These are phyloP conservation scores for Chelidonichthys spinosus DNA, from an alignment of 2,797 vertebrate genomes.

Conservation along the genomic window DNA sequence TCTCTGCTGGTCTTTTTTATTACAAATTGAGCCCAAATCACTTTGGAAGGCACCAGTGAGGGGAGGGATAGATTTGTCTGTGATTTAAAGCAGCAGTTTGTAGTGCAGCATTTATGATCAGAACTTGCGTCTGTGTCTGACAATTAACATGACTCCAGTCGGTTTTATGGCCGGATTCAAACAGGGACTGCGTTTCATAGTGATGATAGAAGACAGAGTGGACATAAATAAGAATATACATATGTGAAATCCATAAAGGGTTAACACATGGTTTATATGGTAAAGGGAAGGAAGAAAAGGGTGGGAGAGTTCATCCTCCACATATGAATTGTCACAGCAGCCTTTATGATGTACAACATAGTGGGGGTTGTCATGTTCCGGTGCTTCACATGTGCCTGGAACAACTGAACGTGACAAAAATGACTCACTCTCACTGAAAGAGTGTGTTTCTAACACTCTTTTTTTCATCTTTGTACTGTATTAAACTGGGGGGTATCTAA, in stretches of 20 bases:
- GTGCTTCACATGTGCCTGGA: conserved; percentile 48
- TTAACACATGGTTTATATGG: conserved; percentile 70
- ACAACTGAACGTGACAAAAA: conserved; percentile 47
- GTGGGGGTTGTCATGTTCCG: conserved; percentile 51
- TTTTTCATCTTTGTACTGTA: conserved; percentile 7
- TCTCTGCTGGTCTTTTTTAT: conserved; percentile 79
- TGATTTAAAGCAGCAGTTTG: conserved; percentile 83
- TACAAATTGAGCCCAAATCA: conserved; percentile 84
- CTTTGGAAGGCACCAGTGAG: conserved; percentile 76
- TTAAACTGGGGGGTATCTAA: conserved; percentile 9
- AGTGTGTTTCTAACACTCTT: not conserved
- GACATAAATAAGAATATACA: conserved; percentile 80
- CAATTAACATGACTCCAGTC: conserved; percentile 83
- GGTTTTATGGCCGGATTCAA: conserved; percentile 82
- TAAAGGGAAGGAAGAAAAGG: conserved; percentile 61
- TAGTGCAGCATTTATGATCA: conserved; percentile 82
- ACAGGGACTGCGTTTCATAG: conserved; percentile 73
- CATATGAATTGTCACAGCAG: conserved; percentile 73
- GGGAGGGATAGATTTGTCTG: conserved; percentile 71
- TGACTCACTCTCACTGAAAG: conserved; percentile 39
- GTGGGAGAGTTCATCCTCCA: conserved; percentile 72
- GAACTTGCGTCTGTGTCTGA: conserved; percentile 80
- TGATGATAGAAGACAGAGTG: conserved; percentile 75
- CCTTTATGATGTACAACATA: conserved; percentile 59
- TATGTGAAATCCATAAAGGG: conserved; percentile 79